These are phyloP conservation scores for Gouania willdenowi DNA, from an alignment of 2,797 vertebrate species.

Conservation along the genomic window DNA sequence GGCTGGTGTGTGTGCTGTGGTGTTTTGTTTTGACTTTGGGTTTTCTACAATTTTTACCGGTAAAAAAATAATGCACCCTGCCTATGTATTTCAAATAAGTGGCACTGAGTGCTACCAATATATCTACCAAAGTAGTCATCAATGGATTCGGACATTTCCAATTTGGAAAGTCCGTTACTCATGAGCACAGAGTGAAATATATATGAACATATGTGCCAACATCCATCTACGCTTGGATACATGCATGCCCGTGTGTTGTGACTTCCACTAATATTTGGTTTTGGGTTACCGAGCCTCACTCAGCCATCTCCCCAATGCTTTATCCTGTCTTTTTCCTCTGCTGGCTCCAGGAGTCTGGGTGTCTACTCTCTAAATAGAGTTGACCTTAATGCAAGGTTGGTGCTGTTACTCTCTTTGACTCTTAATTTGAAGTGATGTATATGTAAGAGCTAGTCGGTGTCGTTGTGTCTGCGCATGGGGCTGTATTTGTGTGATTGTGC, in stretches of 20 bases:
- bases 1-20: too few species aligned
- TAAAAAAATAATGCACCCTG: too few species aligned
- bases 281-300: conserved; percentile 57
- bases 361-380: conserved; percentile 78
- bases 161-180: conserved; percentile 52
- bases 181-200: conserved; percentile 3
- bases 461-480: background rate
- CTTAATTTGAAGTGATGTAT: conserved; percentile 16
- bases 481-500: background rate
- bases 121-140: too few species aligned
- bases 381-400: conserved; percentile 70
- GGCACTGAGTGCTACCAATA: too few species aligned
- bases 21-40: too few species aligned
- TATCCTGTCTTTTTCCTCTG: conserved; percentile 45
- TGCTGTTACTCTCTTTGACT: conserved; percentile 52
- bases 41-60: too few species aligned
- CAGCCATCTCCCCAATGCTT: conserved; percentile 38
- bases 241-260: conserved; percentile 39
- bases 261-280: conserved; percentile 60
- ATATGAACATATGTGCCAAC: conserved; percentile 4
- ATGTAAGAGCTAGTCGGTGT: background rate
- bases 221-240: conserved; percentile 14
- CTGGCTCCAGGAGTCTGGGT: conserved; percentile 70
- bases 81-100: too few species aligned
- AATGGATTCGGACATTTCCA: conserved; percentile 59